Evolutionary conservation across 2,888 invertebrate species (phyloP).

Genomic region (Apodemia duryi): DNA sequence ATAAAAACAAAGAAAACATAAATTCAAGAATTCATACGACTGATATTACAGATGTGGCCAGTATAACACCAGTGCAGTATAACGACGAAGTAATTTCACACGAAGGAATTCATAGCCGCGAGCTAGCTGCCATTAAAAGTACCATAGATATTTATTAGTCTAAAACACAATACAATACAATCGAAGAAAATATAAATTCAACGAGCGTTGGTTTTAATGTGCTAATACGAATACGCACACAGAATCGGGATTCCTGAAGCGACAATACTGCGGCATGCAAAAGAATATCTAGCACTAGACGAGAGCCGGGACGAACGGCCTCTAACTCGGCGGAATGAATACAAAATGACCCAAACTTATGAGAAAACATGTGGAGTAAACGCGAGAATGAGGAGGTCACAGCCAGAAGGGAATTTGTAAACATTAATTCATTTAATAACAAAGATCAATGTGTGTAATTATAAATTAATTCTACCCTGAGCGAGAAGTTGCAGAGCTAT

Average conservation of each 20-base stretch:
- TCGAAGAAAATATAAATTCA: conserved; percentile 31
- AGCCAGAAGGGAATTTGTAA: conserved; percentile 13
- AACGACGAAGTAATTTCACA: background rate
- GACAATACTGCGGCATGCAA: conserved; percentile 54
- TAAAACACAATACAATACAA: conserved; percentile 1
- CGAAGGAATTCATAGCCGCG: background rate
- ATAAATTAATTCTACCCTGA: background rate
- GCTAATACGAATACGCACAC: conserved; percentile 61
- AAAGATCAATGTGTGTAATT: background rate
- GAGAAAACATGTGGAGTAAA: conserved; percentile 31
- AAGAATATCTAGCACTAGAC: conserved; percentile 58
- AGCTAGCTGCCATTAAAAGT: background rate
- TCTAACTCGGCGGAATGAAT: conserved; percentile 62
- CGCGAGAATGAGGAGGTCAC: conserved; percentile 13
- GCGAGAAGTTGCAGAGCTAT: too few relatives aligned
- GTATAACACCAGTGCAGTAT: background rate
- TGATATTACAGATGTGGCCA: background rate
- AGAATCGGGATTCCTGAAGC: conserved; percentile 54
- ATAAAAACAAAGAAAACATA: conserved; percentile 20
- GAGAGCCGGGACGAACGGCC: conserved; percentile 77
- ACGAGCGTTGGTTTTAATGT: conserved; percentile 52
- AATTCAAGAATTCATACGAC: conserved; percentile 27
- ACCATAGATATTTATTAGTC: conserved; percentile 4
- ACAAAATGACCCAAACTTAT: conserved; percentile 52
- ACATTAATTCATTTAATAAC: conserved; percentile 8